Evolutionary conservation across 2,113 vertebrate genomes (phyloP).

Genomic region (Puntigrus tetrazona): DNA sequence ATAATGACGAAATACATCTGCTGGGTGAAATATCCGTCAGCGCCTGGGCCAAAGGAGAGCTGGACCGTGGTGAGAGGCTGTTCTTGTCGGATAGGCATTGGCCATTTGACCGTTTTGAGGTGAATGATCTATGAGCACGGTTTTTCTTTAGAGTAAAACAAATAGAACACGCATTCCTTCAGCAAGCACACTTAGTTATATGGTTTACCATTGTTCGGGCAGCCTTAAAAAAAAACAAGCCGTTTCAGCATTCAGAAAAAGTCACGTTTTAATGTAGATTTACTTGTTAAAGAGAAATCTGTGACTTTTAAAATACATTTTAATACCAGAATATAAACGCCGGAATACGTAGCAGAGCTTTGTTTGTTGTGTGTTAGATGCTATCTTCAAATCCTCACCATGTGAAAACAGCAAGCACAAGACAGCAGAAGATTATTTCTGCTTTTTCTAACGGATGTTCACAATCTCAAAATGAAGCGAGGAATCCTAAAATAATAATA

Average conservation of each 20-base stretch:
- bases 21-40: slow-evolving; percentile 40
- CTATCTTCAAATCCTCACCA: slow-evolving; percentile 40
- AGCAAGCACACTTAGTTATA: background rate
- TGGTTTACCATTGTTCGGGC: background rate
- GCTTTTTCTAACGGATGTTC: slow-evolving; percentile 33
- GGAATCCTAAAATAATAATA: background rate
- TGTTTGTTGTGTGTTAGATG: slow-evolving; percentile 49
- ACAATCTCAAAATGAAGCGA: slow-evolving; percentile 23
- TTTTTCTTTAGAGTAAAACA: slow-evolving; percentile 10
- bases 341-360: slow-evolving; percentile 24
- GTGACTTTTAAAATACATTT: background rate
- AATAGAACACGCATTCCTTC: background rate
- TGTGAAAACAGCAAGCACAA: slow-evolving; percentile 45
- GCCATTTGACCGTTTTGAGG: background rate
- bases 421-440: slow-evolving; percentile 46
- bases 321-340: background rate
- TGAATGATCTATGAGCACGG: background rate
- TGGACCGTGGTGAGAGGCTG: background rate
- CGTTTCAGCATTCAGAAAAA: background rate
- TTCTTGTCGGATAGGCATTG: slow-evolving; percentile 8
- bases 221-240: background rate
- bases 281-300: background rate
- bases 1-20: slow-evolving; percentile 34
- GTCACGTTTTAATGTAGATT: background rate
- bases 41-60: background rate